Evolutionary conservation across 2,888 invertebrate species (phyloP), one percentile per base, ranked within the genome.

Genomic region (Gibbula magus): DNA sequence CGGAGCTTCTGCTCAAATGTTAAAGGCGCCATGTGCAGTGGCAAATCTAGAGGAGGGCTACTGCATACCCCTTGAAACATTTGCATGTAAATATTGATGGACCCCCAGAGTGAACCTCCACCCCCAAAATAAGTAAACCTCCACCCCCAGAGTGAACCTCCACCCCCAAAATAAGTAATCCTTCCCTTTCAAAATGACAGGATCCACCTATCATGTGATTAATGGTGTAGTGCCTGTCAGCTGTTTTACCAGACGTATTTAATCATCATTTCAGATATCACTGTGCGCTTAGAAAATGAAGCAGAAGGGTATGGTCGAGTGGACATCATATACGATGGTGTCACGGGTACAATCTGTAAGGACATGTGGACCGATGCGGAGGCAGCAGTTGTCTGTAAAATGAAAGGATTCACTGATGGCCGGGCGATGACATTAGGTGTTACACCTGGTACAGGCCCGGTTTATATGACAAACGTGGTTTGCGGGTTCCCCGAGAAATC

Each of bases 401-500:
- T 80, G 35, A 35, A 81, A 16, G 86, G 86, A 10, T 89, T 93
- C 96, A 96, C 20, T 93, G 95, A 79, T 29, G 88, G 87, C 2
- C 77, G 79, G 39, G 73, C 76, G 18, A 75, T 80, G 54, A 73
- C 66, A n/a, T 75, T 35, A 1, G 67, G 67, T n/a, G 70, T 75
- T 20, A 51, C 51, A 0, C 79, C 61, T 8, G 83, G 80, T 16
- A 74, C 79, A 2, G 74, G 73, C 16, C 81, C 78, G 16, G 61
- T 82, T 20, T 88, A 79, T 29, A 76, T 88, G 10, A 85, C 83
- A 56, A 75, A 81, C 39, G 61, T 88, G 22, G 45, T 20, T 10
- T 88, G 88, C 82, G 67, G 79, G 16, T 81, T 81, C 13, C 45
- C 80, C 0, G 81, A 83, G 8, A 45, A 45, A 13, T 75, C 77